Evolutionary conservation across 2,888 invertebrate genomes (phyloP).

Genomic region (Gastrophysa polygoni): DNA sequence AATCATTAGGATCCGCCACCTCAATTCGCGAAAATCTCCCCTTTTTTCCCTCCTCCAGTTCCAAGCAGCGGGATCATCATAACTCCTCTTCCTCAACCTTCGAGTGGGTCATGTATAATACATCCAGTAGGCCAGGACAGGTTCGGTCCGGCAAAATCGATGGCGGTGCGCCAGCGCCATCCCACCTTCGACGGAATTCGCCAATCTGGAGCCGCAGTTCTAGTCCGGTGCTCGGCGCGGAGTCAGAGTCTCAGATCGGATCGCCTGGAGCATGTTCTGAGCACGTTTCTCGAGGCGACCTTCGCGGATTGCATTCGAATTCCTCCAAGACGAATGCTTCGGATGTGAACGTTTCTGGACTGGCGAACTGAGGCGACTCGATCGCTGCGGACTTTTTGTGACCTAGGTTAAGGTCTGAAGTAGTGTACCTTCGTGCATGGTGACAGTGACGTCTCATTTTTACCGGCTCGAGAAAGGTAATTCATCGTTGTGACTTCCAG

Average conservation of each 20-base stretch:
- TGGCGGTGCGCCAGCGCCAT: constrained; percentile 51
- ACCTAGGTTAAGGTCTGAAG: constrained; percentile 9
- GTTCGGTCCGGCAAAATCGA: constrained; percentile 55
- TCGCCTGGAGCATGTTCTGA: constrained; percentile 21
- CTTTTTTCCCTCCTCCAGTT: constrained; percentile 11
- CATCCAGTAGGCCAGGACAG: constrained; percentile 55
- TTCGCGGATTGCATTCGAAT: not conserved
- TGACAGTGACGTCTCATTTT: not conserved
- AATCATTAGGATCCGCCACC: constrained; percentile 19
- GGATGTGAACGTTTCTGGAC: no score
- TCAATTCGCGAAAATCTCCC: constrained; percentile 20
- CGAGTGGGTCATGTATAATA: constrained; percentile 55
- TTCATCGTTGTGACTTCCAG: not conserved
- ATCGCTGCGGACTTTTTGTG: not conserved
- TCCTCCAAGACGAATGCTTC: not conserved
- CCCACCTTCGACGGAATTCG: constrained; percentile 42
- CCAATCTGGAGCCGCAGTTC: constrained; percentile 54
- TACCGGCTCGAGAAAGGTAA: constrained; percentile 7
- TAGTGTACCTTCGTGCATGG: constrained; percentile 1
- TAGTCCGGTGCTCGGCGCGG: constrained; percentile 40
- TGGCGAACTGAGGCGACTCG: no score
- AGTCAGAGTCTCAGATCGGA: constrained; percentile 17
- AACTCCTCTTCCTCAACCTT: constrained; percentile 40
- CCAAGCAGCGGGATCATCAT: constrained; percentile 26
- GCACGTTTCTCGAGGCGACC: constrained; percentile 8